Percentiles rank a stretch among this genome's conserved stretches.
Conservation (phyloP, 2,113 vertebrate species). For the Otolemur garnettii region DNA sequence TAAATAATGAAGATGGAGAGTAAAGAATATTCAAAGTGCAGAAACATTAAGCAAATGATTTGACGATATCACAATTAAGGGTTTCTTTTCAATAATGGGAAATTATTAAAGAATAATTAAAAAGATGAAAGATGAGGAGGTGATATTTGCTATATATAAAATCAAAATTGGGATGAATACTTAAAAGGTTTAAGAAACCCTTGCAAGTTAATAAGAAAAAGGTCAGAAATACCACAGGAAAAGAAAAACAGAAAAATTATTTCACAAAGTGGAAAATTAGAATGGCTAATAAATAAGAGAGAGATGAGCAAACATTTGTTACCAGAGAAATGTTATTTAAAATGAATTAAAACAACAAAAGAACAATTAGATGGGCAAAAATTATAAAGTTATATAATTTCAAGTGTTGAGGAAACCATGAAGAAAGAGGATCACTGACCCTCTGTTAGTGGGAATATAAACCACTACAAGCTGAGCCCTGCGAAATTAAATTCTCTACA, state of each 20-base stretch:
- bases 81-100: neutral
- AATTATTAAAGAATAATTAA: neutral
- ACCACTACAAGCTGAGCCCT: neutral
- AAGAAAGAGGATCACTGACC: neutral
- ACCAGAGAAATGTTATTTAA: neutral
- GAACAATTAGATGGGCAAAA: neutral
- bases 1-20: neutral
- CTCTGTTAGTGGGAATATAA: neutral
- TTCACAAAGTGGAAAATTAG: neutral
- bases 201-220: neutral
- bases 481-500: neutral
- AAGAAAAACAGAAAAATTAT: neutral
- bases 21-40: neutral
- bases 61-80: slow-evolving; percentile 28
- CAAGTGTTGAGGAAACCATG: neutral
- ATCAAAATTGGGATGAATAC: neutral
- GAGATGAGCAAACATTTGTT: neutral
- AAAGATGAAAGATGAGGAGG: neutral
- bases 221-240: neutral
- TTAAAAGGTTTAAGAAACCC: neutral
- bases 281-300: neutral
- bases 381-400: neutral
- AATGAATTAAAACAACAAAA: neutral
- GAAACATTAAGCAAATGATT: neutral
- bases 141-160: neutral